These are phyloP conservation scores for Micromys minutus DNA, from an alignment of 2,113 vertebrate genomes.

Conservation along the genomic window DNA sequence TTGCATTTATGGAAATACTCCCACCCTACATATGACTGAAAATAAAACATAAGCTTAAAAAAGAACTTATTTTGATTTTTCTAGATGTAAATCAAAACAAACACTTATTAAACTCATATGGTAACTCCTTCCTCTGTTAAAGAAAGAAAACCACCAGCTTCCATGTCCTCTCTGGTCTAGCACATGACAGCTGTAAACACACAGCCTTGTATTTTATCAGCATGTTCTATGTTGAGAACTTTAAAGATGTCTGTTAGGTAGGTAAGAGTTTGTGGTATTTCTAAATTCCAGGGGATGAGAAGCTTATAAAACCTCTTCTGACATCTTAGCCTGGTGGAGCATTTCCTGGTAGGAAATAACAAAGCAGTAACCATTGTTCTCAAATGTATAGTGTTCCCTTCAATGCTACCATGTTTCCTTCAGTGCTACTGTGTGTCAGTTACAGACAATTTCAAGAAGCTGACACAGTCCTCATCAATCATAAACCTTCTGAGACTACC, in stretches of 20 bases:
- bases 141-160: background rate
- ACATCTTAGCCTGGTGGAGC: background rate
- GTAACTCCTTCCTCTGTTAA: background rate
- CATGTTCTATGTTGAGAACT: background rate
- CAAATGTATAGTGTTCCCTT: background rate
- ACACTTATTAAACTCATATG: background rate
- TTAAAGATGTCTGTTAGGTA: background rate
- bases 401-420: constrained; percentile 5
- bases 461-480: background rate
- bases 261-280: background rate
- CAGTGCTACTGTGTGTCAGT: background rate
- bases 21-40: background rate
- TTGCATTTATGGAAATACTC: too few relatives aligned
- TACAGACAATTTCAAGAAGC: constrained; percentile 10
- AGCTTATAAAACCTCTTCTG: background rate
- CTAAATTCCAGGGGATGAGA: background rate
- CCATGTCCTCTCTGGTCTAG: background rate
- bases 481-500: background rate
- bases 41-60: background rate
- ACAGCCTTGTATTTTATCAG: background rate
- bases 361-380: background rate
- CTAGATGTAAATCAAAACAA: background rate
- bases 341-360: background rate
- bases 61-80: background rate
- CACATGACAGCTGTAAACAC: background rate